Conservation (phyloP, 1,140 invertebrate genomes). For the Leptonema lineaticorne region DNA sequence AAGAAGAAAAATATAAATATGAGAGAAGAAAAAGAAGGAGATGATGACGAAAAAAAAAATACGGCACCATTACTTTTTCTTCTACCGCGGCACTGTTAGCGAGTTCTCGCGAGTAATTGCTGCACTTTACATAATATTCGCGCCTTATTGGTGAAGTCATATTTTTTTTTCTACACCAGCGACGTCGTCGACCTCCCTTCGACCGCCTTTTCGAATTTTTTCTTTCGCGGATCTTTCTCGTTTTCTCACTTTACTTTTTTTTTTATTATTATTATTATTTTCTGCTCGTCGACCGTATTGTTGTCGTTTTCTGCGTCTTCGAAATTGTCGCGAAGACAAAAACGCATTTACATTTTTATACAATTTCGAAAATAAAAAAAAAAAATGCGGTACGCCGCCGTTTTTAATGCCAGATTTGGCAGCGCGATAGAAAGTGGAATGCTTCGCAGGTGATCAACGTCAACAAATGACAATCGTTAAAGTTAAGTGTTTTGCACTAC, state of each 20-base stretch:
- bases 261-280: background rate
- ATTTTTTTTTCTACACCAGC: too few species aligned
- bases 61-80: slow-evolving; percentile 26
- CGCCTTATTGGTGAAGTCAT: slow-evolving; percentile 41
- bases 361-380: slow-evolving; percentile 8
- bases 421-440: background rate
- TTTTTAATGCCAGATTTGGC: slow-evolving; percentile 5
- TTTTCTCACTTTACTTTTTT: background rate
- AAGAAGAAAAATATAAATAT: too few species aligned
- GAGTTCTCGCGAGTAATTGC: slow-evolving; percentile 41
- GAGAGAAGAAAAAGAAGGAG: too few species aligned
- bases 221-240: background rate
- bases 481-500: too few species aligned
- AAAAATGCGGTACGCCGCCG: slow-evolving; percentile 3
- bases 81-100: slow-evolving; percentile 30
- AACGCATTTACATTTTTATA: slow-evolving; percentile 27
- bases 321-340: slow-evolving; percentile 19
- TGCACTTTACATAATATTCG: slow-evolving; percentile 43
- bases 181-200: too few species aligned
- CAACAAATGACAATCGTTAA: background rate
- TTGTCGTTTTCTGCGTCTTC: too few species aligned
- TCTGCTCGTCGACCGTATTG: background rate
- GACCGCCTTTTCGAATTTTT: too few species aligned
- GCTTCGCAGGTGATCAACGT: slow-evolving; percentile 7
- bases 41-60: slow-evolving; percentile 6